Evolutionary conservation across 2,888 invertebrate genomes (phyloP).

Genomic region (Tetragonisca angustula): DNA sequence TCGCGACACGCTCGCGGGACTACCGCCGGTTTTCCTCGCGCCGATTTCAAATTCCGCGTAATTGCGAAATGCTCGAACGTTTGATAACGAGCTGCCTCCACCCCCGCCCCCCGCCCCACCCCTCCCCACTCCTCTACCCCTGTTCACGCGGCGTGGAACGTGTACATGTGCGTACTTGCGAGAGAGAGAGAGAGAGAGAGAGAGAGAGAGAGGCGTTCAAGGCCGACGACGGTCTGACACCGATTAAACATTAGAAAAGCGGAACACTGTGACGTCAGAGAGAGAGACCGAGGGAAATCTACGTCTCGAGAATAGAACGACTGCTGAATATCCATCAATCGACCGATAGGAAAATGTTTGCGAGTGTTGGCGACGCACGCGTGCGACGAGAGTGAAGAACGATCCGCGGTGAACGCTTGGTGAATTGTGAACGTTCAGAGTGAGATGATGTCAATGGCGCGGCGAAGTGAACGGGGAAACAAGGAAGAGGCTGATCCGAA

Average conservation of each 20-base stretch:
- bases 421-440: neutral
- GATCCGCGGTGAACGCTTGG: neutral
- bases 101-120: neutral
- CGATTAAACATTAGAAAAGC: slow-evolving; percentile 43
- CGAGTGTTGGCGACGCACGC: neutral
- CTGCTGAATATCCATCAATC: neutral
- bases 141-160: slow-evolving; percentile 48
- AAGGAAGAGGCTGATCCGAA: too few species aligned
- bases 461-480: too few species aligned
- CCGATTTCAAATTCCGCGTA: slow-evolving; percentile 17
- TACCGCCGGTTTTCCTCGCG: neutral
- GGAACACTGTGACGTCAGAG: neutral
- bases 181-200: neutral
- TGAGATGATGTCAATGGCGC: too few species aligned
- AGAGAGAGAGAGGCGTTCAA: neutral
- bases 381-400: neutral
- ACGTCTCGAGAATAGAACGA: neutral
- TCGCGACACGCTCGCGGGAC: slow-evolving; percentile 4
- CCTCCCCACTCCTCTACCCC: neutral
- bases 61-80: slow-evolving; percentile 28
- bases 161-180: neutral
- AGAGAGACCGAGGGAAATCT: neutral
- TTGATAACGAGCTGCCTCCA: neutral
- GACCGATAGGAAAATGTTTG: neutral
- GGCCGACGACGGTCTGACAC: slow-evolving; percentile 29